These are phyloP conservation scores for Gortyna flavago DNA, from an alignment of 2,888 invertebrate species.

Conservation along the genomic window DNA sequence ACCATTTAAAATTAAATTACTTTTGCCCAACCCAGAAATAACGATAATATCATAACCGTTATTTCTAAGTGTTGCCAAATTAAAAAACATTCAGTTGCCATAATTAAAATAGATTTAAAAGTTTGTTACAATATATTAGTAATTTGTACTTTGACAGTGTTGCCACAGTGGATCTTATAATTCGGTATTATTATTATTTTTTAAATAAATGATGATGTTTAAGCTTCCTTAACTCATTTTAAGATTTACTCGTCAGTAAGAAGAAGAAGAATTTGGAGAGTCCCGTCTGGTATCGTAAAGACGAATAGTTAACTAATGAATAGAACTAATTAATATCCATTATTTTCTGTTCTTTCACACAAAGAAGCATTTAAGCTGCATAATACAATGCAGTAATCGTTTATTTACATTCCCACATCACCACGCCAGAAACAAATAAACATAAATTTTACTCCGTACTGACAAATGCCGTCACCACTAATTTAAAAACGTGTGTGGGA, in stretches of 20 bases:
- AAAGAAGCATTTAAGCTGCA: background rate
- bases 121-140: too few species aligned
- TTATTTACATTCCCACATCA: conserved; percentile 48
- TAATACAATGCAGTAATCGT: conserved; percentile 27
- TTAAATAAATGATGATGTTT: too few species aligned
- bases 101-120: too few species aligned
- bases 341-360: background rate
- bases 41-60: too few species aligned
- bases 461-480: conserved; percentile 46
- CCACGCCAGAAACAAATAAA: conserved; percentile 39
- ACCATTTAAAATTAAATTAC: too few species aligned
- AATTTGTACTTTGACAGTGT: too few species aligned
- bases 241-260: background rate
- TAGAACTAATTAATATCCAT: background rate
- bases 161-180: too few species aligned
- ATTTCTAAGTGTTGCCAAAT: too few species aligned
- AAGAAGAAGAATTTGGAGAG: background rate
- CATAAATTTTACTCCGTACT: conserved; percentile 42
- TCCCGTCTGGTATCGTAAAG: background rate
- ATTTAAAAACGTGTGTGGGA: conserved; percentile 13
- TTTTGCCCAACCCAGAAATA: too few species aligned
- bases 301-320: conserved; percentile 1
- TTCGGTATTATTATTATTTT: too few species aligned
- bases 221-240: background rate
- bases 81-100: too few species aligned